Evolutionary conservation across 1,140 invertebrate species (phyloP), one percentile per base, ranked within the genome.

Genomic region (Antheraea pernyi): DNA sequence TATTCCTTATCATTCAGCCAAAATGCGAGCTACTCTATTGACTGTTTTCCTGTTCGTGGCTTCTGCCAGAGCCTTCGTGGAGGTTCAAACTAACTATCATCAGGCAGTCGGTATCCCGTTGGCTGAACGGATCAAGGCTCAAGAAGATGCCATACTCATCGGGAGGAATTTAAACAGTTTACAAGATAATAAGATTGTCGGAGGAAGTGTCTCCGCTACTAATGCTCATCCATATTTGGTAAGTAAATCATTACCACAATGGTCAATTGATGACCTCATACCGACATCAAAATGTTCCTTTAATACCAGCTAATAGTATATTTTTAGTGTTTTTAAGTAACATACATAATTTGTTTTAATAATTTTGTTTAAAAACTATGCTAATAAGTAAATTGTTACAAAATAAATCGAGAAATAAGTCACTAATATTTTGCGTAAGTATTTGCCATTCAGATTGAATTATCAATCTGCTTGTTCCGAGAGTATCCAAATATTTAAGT

Each of bases 221-320:
- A 73, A 73, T 19, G 69, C 75, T 11, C 75, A 85, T 64, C 85
- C 85, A 39, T 84, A 80, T 65, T 72, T 88, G 71, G 85, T 87
- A 74, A 80, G 72, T 59, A 65, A n/a, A 53, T 42, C 39, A 42
- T 42, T 42, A 42, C 3, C 39, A 42, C 8, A 4, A 10, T 10
- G 2, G 11, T 10, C 2, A 42, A 42, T n/a, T n/a, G n/a, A n/a
- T n/a, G n/a, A n/a, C n/a, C n/a, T n/a, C n/a, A n/a, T n/a, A n/a
- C n/a, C n/a, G n/a, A n/a, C n/a, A n/a, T 42, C 2, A 42, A 7
- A 11, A 30, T 11, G 39, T 42, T 42, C 39, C 7, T 10, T 8
- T 42, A 42, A 42, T 7, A 42, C 11, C 0, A 42, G 11, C 39
- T 42, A 4, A 3, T 42, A 10, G 22, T 30, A 30, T 30, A 30